Base-by-base conservation (phyloP, 2,888 invertebrate species). In the Priocnemis perturbator region DNA sequence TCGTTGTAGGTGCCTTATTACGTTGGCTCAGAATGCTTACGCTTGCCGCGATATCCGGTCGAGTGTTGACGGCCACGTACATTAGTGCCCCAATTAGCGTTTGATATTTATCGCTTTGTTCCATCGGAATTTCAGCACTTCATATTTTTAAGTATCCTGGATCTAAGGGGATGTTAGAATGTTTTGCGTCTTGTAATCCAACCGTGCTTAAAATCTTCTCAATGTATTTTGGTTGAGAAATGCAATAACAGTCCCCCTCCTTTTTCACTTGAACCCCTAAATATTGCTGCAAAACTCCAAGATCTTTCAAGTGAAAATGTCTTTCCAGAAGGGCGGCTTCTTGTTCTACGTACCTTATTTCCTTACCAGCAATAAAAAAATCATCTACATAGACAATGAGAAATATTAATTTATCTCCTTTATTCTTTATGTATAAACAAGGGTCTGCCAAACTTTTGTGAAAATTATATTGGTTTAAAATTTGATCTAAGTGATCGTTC, bases 11-110 rank as follows among this genome's bases (percentile, higher is more conserved):
- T 15, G 66, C 44, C 44, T 75, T 77, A 14, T 80, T 78, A 17
- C 73, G 73, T 69, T 83, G 81, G 56, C 81, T 81, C 15, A 84
- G 67, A 52, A 82, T 78, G 0, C 69, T 62, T 0, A 83, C 72
- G 59, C 76, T 77, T 37, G 74, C 76, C 14, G 37, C 19, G 0
- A 66, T 66, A 17, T 69, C 69, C 0, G 59, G 69, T 17, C 66
- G 57, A 21, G 65, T 61, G 4, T 15, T 57, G 26, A 48, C 19
- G 0, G 65, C n/a, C 14, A 63, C 9, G 19, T 66, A 69, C 47
- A 69, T 37, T 14, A 69, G n/a, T 7, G 64, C 15, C 15, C 66
- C 62, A 7, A 66, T 48, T n/a, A 64, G 14, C 30, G 62, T 55
- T 1, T 45, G 61, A 50, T 59, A 69, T 17, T 64, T 60, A 20